Evolutionary conservation across 2,797 vertebrate species (phyloP), one percentile per base, ranked within the genome.

Genomic region (Epinephelus awoara): DNA sequence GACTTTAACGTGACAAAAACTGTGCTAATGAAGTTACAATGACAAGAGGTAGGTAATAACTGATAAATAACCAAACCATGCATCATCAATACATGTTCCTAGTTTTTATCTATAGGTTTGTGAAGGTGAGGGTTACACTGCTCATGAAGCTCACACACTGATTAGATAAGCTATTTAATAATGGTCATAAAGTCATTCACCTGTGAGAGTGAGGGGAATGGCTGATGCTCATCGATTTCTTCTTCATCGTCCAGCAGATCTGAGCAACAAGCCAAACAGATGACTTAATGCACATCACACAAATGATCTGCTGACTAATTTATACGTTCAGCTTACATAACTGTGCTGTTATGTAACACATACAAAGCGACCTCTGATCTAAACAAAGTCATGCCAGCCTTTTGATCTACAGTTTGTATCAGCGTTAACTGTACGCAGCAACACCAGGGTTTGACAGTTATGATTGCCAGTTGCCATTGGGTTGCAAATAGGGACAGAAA

Each of bases 181-280:
- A 21, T 15, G 3, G 49, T 12, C 12, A 58, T 25, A 4, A 69
- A 70, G 14, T 25, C 0, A 18, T 57, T 61, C 92, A 98, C 98
- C 95, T 95, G 97, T 29, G 97, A 95, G 72, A 99, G 95, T 13
- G 97, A 97, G 54, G 98, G 98, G 91, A 99, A 99, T 0, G 98
- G 98, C 87, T 99, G 98, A 34, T 96, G 97, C 86, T 99, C 98
- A 79, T 97, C 96, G 25, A 97, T 80, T 81, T 95, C 95, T 40
- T 99, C 97, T 18, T 98, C 97, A 1, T 97, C 96, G 8, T 95
- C 94, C 85, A 96, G 58, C 77, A 95, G 82, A 84, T 97, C 98
- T 99, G 77, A 65, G 72, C 2, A 77, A 59, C 7, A 77, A 25
- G 58, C 8, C 68, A 49, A 65, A 59, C 15, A 19, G 10, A 64